A percentile compares a stretch with the other conserved stretches of the same genome.
phyloP scores from a whole-genome alignment of 2,888 invertebrate genomes.

The Euspilapteryx auroguttella region DNA sequence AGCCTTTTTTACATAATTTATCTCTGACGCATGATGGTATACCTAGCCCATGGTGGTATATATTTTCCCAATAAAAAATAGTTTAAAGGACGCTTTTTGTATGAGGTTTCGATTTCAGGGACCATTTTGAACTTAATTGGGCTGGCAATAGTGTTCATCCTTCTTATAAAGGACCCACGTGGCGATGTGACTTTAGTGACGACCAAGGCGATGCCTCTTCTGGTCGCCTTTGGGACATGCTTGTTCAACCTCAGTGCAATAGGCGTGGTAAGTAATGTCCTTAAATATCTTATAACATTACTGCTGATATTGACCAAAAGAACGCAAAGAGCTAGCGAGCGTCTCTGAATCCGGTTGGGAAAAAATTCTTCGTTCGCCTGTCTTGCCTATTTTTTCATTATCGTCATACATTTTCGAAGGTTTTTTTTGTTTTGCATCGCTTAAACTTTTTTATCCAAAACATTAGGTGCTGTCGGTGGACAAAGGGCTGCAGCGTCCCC shows the following conservation, averaged over 20 bases:
- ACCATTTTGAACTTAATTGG: conserved; percentile 19
- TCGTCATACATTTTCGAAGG: too few relatives aligned
- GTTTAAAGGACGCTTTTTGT: too few relatives aligned
- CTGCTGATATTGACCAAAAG: neutral
- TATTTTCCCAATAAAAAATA: too few relatives aligned
- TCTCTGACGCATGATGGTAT: too few relatives aligned
- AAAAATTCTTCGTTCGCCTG: neutral
- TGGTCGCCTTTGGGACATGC: conserved; percentile 19
- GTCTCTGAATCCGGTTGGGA: too few relatives aligned
- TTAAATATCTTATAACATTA: neutral
- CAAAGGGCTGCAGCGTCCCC: conserved; percentile 16
- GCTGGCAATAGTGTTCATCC: conserved; percentile 15
- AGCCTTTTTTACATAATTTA: too few relatives aligned
- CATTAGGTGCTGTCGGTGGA: conserved; percentile 23
- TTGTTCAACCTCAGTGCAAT: conserved; percentile 23
- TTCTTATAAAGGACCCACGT: conserved; percentile 15
- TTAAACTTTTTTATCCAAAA: too few relatives aligned
- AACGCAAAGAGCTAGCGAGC: too few relatives aligned
- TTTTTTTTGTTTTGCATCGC: too few relatives aligned
- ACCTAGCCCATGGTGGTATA: too few relatives aligned
- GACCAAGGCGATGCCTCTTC: conserved; percentile 12
- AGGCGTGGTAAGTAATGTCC: conserved; percentile 18
- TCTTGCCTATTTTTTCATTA: neutral
- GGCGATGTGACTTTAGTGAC: conserved; percentile 11
- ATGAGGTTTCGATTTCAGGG: too few relatives aligned